Conservation (phyloP, 1,140 invertebrate genomes). For the Polyergus mexicanus region DNA sequence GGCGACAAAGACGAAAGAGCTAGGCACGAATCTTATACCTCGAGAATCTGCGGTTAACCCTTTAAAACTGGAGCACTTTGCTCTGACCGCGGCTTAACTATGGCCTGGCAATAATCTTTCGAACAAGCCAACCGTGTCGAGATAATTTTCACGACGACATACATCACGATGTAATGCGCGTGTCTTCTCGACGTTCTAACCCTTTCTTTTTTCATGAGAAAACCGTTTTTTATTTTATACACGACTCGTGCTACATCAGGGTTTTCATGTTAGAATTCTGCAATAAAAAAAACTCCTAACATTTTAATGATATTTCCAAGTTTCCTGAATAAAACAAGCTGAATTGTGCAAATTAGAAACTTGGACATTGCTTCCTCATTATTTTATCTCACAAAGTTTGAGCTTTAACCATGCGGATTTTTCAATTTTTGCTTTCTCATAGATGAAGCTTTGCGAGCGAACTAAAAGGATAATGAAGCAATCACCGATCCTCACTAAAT, state of each 20-base stretch:
- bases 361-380: no score
- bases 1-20: slow-evolving; percentile 12
- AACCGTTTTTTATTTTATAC: not conserved
- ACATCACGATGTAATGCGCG: slow-evolving; percentile 35
- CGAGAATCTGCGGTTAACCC: slow-evolving; percentile 31
- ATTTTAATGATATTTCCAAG: slow-evolving; percentile 5
- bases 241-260: not conserved
- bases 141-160: slow-evolving; percentile 46
- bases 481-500: no score
- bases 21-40: not conserved
- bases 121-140: slow-evolving; percentile 44
- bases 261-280: not conserved
- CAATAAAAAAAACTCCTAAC: not conserved
- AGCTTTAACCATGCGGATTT: no score
- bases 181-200: not conserved
- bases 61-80: slow-evolving; percentile 53
- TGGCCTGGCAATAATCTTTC: slow-evolving; percentile 26
- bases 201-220: not conserved
- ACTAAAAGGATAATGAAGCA: no score
- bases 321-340: no score
- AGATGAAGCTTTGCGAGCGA: no score
- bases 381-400: no score
- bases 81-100: slow-evolving; percentile 30
- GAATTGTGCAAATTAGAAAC: no score
- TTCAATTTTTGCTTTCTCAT: no score